Evolutionary conservation across 2,113 vertebrate genomes (phyloP).

Genomic region (Crypturellus undulatus): DNA sequence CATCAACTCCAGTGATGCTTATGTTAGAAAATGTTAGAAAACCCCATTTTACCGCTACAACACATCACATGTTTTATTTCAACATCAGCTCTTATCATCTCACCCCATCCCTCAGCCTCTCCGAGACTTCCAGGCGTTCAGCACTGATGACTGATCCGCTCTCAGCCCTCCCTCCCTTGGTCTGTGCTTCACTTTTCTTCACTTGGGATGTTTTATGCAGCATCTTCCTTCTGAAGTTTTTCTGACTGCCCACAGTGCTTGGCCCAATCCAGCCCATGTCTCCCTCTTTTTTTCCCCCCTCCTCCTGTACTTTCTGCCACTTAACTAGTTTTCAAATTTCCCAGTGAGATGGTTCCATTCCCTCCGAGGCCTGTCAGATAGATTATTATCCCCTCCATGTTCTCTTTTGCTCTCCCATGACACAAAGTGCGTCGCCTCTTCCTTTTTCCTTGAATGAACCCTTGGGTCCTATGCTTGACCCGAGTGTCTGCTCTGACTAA

Average conservation of each 20-base stretch:
- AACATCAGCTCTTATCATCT: conserved; percentile 40
- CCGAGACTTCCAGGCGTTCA: conserved; percentile 6
- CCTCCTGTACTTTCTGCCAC: neutral
- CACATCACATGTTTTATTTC: conserved; percentile 35
- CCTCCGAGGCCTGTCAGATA: neutral
- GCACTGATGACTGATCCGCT: conserved; percentile 19
- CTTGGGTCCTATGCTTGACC: conserved; percentile 6
- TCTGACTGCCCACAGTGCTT: neutral
- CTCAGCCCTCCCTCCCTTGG: neutral
- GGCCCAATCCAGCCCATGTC: neutral
- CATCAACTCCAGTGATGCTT: neutral
- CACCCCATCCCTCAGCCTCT: conserved; percentile 7
- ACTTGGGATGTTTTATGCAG: neutral
- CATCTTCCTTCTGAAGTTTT: neutral
- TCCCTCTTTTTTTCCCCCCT: neutral
- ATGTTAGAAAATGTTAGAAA: neutral
- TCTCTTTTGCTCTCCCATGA: neutral
- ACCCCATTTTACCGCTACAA: neutral
- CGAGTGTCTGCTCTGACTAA: conserved; percentile 31
- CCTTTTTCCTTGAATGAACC: neutral
- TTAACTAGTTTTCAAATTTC: neutral
- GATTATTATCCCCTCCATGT: neutral
- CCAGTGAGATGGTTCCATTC: neutral
- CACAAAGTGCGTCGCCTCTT: neutral
- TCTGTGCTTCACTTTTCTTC: neutral